Evolutionary conservation across 2,888 invertebrate species (phyloP), one percentile per base, ranked within the genome.

Genomic region (Melanostoma scalare): DNA sequence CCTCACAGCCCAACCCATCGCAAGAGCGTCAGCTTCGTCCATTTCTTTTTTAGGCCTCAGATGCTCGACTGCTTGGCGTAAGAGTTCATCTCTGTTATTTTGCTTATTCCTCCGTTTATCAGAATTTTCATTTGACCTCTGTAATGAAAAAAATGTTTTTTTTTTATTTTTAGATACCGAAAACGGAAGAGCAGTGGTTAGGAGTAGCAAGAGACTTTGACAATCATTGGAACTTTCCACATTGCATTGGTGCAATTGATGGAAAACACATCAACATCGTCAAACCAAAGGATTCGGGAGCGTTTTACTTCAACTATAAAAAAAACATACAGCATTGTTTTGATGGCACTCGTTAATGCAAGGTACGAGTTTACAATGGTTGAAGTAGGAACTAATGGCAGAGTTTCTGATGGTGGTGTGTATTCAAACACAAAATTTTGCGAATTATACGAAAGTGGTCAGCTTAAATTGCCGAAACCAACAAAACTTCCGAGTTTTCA

Each of bases 271-370:
- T 73, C 2, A 30, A 52, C 5, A 68, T 82, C 6, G 3, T 10
- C 36, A 65, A 68, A 46, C 77, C 77, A 55, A 60, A 20, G 20
- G 20, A 20, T 30, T 68, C 72, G 3, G 72, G 71, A 52, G 42
- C 76, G n/a, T 76, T 38, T 61, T 84, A 71, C 63, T 77, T 67
- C 9, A 68, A 58, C 1, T 20, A 20, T 20, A 20, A 20, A 1
- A 1, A 20, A 20, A 44, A 63, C 36, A 8, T 53, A 46, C 20
- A 79, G 79, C 40, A 68, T 79, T 33, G 79, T 85, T 10, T 53
- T 79, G 31, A 71, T 79, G 75, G 85, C 75, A n/a, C 8, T 85
- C 8, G 75, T 79, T 4, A 76, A 71, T 35, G 79, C 79, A 30
- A 65, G 75, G 6, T 74, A 53, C 48, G 71, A 72, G 48, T 85